Conservation (phyloP, 2,797 vertebrate species). For the Erithacus rubecula region DNA sequence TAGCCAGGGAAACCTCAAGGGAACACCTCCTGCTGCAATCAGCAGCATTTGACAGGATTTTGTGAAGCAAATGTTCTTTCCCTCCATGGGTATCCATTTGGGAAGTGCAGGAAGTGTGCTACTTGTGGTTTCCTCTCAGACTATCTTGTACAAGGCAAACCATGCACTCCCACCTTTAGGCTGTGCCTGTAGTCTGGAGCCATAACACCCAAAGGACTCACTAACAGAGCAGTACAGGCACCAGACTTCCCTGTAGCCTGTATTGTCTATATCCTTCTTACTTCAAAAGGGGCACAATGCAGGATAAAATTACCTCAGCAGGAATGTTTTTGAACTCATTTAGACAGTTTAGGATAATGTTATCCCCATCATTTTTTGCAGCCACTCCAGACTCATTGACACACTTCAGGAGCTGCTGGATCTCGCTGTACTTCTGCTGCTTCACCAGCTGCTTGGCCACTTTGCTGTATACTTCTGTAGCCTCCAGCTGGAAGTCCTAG, state of each 20-base stretch:
- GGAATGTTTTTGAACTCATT: conserved; percentile 83
- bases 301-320: conserved; percentile 77
- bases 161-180: background rate
- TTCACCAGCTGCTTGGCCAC: conserved; percentile 87
- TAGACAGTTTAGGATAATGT: conserved; percentile 89
- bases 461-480: conserved; percentile 84
- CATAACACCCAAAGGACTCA: background rate
- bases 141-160: background rate
- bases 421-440: conserved; percentile 83
- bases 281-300: background rate
- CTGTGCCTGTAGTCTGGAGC: fast-evolving
- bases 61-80: background rate
- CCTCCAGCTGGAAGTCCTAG: conserved; percentile 96
- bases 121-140: background rate
- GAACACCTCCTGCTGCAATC: background rate
- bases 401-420: conserved; percentile 91
- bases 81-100: background rate
- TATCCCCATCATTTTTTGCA: conserved; percentile 89
- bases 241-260: background rate
- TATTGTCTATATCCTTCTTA: background rate
- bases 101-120: background rate
- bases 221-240: background rate
- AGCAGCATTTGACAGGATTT: background rate
- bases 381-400: conserved; percentile 92
- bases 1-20: background rate